phyloP scores from a whole-genome alignment of 1,140 invertebrate genomes.

The Epicauta chinensis region DNA sequence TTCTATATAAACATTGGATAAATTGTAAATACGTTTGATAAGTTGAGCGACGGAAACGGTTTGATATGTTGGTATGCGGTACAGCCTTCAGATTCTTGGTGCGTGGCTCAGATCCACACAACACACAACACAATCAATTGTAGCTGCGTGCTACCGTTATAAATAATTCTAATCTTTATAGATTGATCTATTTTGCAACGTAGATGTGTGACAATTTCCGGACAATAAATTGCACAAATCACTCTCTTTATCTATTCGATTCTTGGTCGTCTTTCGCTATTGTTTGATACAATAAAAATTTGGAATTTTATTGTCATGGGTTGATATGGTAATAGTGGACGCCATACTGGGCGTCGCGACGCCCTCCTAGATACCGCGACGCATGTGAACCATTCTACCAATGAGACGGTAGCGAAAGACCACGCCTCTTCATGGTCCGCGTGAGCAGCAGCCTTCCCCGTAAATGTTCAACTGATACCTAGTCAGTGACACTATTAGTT shows the following conservation, averaged over 20 bases:
- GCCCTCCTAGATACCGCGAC: constrained; percentile 22
- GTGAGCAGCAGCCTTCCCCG: constrained; percentile 15
- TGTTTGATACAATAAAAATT: too few species aligned
- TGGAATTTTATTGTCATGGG: too few species aligned
- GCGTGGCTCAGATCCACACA: constrained; percentile 19
- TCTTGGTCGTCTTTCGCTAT: too few species aligned
- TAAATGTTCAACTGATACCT: too few species aligned
- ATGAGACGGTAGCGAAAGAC: constrained; percentile 17
- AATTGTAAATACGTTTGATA: too few species aligned
- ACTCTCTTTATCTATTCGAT: too few species aligned
- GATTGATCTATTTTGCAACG: too few species aligned
- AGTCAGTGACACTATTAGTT: too few species aligned
- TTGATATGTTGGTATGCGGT: constrained; percentile 13
- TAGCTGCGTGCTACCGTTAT: constrained; percentile 16
- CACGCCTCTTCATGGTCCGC: constrained; percentile 25
- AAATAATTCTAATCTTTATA: constrained; percentile 1
- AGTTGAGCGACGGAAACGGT: constrained; percentile 9
- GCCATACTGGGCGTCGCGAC: constrained; percentile 31
- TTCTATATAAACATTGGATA: too few species aligned
- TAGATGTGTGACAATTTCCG: too few species aligned
- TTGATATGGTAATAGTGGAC: neutral
- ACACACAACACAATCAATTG: neutral
- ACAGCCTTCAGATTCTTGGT: constrained; percentile 23
- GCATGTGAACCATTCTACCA: constrained; percentile 23
- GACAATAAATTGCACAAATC: too few species aligned